Evolutionary conservation across 2,888 invertebrate species (phyloP).

Genomic region (Drosophila austrosaltans): DNA sequence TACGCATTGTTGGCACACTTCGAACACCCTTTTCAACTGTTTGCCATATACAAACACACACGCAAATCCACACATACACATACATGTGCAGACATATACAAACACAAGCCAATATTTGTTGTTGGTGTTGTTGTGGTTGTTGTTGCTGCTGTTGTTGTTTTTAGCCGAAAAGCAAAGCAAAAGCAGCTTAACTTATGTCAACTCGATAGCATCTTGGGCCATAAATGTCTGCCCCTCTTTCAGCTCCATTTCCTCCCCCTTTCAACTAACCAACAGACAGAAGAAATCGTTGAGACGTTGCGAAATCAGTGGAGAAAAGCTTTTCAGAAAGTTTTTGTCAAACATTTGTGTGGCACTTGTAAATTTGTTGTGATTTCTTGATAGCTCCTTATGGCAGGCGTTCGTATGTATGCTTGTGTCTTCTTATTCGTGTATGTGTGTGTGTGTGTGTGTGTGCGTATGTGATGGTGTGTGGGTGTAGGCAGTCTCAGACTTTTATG

Average conservation of each 20-base stretch:
- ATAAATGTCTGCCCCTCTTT: constrained; percentile 64
- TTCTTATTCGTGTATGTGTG: constrained; percentile 12
- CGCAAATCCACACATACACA: constrained; percentile 18
- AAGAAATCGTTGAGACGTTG: constrained; percentile 73
- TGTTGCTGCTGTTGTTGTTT: constrained; percentile 49
- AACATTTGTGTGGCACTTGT: constrained; percentile 76
- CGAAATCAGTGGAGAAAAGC: constrained; percentile 71
- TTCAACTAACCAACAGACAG: constrained; percentile 16
- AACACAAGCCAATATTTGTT: constrained; percentile 16
- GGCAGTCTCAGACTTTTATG: constrained; percentile 62
- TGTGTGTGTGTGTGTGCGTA: constrained; percentile 29
- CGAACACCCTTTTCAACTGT: constrained; percentile 62
- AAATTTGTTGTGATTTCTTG: constrained; percentile 79
- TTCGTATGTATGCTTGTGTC: constrained; percentile 30
- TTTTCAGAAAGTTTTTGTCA: constrained; percentile 77
- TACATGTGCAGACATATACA: background rate
- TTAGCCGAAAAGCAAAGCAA: constrained; percentile 63
- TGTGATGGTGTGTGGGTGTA: background rate
- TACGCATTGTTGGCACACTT: constrained; percentile 62
- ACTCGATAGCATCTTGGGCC: constrained; percentile 75
- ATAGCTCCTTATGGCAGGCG: constrained; percentile 66
- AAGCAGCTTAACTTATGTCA: constrained; percentile 78
- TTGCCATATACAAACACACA: constrained; percentile 37
- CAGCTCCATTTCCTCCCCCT: background rate
- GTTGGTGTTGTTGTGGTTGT: background rate